Evolutionary conservation across 2,113 vertebrate genomes (phyloP).

Genomic region (Cyprinodon variegatus): DNA sequence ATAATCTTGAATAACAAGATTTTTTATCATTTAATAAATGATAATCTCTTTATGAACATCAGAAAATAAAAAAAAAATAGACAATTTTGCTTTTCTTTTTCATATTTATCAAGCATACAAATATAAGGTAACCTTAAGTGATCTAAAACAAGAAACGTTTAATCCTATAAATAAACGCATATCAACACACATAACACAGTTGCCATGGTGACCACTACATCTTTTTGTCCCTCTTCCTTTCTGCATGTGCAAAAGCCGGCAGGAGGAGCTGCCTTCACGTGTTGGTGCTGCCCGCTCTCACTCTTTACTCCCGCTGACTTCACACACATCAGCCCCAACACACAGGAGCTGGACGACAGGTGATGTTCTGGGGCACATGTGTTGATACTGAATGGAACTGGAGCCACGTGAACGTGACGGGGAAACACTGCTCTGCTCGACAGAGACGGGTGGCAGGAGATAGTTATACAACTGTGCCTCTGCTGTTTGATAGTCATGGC

Average conservation of each 20-base stretch:
- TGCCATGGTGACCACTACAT: slow-evolving; percentile 34
- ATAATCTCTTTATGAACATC: too few relatives aligned
- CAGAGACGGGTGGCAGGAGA: slow-evolving; percentile 11
- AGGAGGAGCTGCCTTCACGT: slow-evolving; percentile 44
- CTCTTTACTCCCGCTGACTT: slow-evolving; percentile 28
- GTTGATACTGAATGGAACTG: slow-evolving; percentile 24
- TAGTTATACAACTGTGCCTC: slow-evolving; percentile 42
- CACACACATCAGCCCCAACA: slow-evolving; percentile 8
- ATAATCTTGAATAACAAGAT: too few relatives aligned
- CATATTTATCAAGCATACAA: too few relatives aligned
- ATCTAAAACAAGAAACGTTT: too few relatives aligned
- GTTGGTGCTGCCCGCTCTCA: slow-evolving; percentile 30
- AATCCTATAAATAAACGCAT: too few relatives aligned
- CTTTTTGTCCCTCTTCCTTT: not conserved
- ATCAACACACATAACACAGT: not conserved
- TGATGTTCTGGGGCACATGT: slow-evolving; percentile 26
- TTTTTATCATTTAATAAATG: too few relatives aligned
- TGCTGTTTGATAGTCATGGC: slow-evolving; percentile 1
- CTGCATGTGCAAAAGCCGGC: slow-evolving; percentile 50
- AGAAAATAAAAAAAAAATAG: too few relatives aligned
- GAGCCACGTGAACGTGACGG: slow-evolving; percentile 44
- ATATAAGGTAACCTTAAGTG: too few relatives aligned
- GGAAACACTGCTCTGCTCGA: slow-evolving; percentile 18
- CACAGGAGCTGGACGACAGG: slow-evolving; percentile 31
- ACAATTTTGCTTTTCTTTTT: too few relatives aligned